Base-by-base conservation (phyloP, 2,888 invertebrate genomes). In the Tromatobia lineatoria region DNA sequence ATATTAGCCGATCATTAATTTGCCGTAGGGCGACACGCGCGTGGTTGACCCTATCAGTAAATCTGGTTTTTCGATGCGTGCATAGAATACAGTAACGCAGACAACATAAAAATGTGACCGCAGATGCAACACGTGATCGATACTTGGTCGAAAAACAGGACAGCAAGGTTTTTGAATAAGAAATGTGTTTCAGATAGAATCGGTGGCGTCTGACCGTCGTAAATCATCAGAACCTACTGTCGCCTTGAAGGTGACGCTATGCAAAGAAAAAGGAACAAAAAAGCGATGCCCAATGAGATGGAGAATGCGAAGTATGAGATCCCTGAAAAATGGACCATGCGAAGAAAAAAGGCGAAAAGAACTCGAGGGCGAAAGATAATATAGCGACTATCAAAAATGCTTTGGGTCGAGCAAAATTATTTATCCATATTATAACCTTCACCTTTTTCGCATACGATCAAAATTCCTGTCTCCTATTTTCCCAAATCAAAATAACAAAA, bases 181-280 rank as follows among this genome's bases (percentile, higher is more conserved):
- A 80, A 79, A 73, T 10, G 4, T 71, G 66, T 66, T 73, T 79
- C 45, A 79, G 71, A 66, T 79, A 64, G 38, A 38, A 38, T 50
- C 79, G 83, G 80, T 59, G 80, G 69, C 69, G 80, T 80, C 85
- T 87, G 86, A 88, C 87, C 87, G 87, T 88, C 88, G 91, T 91
- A 91, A 91, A 91, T 91, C 90, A 90, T 91, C 87, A 29, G 64
- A 84, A 88, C 88, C 88, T 87, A 86, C 88, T 87, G 86, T 78
- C 85, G 83, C 73, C 73, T 79, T 86, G 87, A 89, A 89, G 89
- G 90, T 90, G 89, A 89, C 88, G 89, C 86, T 73, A 45, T 66
- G 73, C 71, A 66, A 57, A 75, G 76, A 81, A 64, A 79, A 42
- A 52, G 71, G 38, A 29, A 25, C 59, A 52, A 73, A 67, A 59